Base-by-base conservation (phyloP, 2,797 vertebrate genomes). In the Paedocypris micromegethes region DNA sequence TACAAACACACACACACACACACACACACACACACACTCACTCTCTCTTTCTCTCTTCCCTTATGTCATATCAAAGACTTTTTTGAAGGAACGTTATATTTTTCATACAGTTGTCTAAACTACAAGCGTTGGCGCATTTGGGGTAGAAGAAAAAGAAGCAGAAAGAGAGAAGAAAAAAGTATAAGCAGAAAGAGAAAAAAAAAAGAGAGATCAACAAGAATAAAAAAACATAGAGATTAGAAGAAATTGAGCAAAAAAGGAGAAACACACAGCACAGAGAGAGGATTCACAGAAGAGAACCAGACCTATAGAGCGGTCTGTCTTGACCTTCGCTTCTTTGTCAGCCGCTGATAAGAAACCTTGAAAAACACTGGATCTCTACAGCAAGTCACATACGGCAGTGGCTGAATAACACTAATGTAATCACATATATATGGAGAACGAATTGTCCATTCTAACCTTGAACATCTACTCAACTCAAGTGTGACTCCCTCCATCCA, bases 31-130 rank as follows among this genome's bases (percentile, higher is more conserved):
- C 65, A 58, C 43, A 54, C 47, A 59, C 49, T 2, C 4, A 57
- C 37, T 37, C 57, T 71, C 65, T 68, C 47, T 60, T 47, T 71
- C 41, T 70, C 67, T 68, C 48, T 48, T 68, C 60, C 23, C 23
- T 23, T 58, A 51, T 55, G 65, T 71, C 68, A 55, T 72, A 68
- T 71, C 70, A 68, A 72, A 72, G 72, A 68, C 66, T 40, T 23
- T 23, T 23, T 23, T 23, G 23, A 23, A 50, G 38, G 45, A 42
- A 53, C 68, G 57, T 75, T 75, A 45, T 73, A 71, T 73, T 73
- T 73, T 67, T 71, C 66, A 67, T 72, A 68, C 62, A 42, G 66
- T 70, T 62, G 61, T 78, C 66, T 77, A 46, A 72, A 68, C 73
- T 72, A 58, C 61, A 72, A 72, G 62, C 47, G 59, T 69, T 53